Evolutionary conservation across 2,797 vertebrate genomes (phyloP).

Genomic region (Epinephelus coioides): DNA sequence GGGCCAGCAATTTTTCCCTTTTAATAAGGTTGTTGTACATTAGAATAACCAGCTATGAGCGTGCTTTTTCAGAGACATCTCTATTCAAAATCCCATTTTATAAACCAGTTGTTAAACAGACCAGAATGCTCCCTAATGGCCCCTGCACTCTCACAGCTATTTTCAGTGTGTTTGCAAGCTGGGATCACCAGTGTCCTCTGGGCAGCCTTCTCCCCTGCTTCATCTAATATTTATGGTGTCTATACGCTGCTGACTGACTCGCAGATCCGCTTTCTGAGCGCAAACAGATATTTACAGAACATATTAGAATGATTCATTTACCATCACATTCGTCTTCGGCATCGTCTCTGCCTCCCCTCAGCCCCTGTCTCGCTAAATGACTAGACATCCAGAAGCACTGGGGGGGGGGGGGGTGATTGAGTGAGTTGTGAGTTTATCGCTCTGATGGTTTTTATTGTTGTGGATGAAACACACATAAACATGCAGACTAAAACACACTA

Average conservation of each 20-base stretch:
- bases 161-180: constrained; percentile 45
- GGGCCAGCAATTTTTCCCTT: background rate
- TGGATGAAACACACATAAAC: constrained; percentile 20
- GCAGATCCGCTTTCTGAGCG: constrained; percentile 56
- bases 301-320: constrained; percentile 73
- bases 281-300: constrained; percentile 75
- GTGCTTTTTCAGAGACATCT: background rate
- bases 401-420: constrained; percentile 32
- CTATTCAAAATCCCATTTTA: constrained; percentile 27
- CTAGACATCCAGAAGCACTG: constrained; percentile 34
- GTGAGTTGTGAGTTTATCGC: constrained; percentile 51
- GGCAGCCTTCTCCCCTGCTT: constrained; percentile 64
- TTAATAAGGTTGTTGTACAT: constrained; percentile 27
- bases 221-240: constrained; percentile 84
- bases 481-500: constrained; percentile 18
- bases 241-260: constrained; percentile 54
- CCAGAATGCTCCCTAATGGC: constrained; percentile 39
- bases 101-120: constrained; percentile 32
- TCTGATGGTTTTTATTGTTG: constrained; percentile 53
- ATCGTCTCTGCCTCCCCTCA: constrained; percentile 28
- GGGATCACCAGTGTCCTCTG: constrained; percentile 75
- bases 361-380: constrained; percentile 55
- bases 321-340: constrained; percentile 47
- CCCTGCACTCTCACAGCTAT: constrained; percentile 41
- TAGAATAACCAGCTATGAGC: constrained; percentile 5